Evolutionary conservation across 2,113 vertebrate genomes (phyloP).

Genomic region (Heterotis niloticus): DNA sequence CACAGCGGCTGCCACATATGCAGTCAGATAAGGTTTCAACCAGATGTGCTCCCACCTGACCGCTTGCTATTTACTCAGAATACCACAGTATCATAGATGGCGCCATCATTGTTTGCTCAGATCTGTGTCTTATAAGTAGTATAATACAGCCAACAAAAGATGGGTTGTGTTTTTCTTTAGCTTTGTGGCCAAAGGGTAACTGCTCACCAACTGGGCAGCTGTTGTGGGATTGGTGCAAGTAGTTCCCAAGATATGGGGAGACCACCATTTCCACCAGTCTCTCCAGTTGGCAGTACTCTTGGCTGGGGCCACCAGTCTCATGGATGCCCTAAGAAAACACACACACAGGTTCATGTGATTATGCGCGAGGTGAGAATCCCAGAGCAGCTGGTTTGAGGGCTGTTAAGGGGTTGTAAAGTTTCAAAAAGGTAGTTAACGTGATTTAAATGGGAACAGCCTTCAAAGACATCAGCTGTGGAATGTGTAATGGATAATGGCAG

Average conservation of each 20-base stretch:
- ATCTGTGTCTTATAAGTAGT: background rate
- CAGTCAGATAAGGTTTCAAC: too few relatives aligned
- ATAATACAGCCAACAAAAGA: background rate
- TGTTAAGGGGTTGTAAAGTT: background rate
- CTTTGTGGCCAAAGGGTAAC: background rate
- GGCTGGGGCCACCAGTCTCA: constrained; percentile 71
- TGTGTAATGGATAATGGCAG: too few relatives aligned
- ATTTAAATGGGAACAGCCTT: too few relatives aligned
- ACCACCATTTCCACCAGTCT: constrained; percentile 79
- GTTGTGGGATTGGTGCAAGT: constrained; percentile 33
- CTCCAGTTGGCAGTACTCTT: constrained; percentile 78
- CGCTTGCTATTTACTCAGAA: background rate
- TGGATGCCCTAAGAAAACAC: constrained; percentile 74
- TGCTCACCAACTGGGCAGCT: constrained; percentile 20
- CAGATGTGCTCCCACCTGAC: background rate
- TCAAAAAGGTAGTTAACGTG: too few relatives aligned
- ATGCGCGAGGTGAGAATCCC: background rate
- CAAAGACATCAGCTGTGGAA: background rate
- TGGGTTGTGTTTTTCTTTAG: background rate
- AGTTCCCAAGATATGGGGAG: constrained; percentile 78
- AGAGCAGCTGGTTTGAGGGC: background rate
- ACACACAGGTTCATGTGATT: constrained; percentile 7
- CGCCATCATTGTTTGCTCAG: background rate
- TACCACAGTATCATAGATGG: background rate
- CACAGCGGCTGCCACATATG: too few relatives aligned